phyloP scores from a whole-genome alignment of 2,797 vertebrate genomes.

The Catharus ustulatus region DNA sequence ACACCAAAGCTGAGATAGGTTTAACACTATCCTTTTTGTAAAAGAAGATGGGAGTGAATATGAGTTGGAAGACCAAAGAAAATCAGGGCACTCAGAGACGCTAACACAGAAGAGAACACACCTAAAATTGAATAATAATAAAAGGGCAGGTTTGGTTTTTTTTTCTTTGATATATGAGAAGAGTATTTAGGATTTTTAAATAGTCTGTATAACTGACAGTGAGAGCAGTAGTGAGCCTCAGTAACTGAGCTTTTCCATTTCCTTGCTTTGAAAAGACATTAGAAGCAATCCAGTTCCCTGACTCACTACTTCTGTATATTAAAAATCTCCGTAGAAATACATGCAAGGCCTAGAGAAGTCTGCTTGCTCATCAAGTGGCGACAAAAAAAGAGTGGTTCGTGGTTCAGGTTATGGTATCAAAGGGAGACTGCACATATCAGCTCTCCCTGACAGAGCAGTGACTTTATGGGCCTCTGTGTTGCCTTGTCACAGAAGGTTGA shows the following conservation, averaged over 20 bases:
- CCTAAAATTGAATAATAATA: not conserved
- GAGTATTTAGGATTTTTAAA: not conserved
- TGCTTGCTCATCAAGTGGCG: not conserved
- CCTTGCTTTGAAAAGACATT: not conserved
- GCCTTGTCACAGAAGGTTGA: not conserved
- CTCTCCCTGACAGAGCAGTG: accelerated
- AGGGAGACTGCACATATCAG: not conserved
- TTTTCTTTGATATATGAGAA: not conserved
- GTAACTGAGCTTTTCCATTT: not conserved
- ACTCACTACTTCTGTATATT: not conserved
- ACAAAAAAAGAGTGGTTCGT: not conserved
- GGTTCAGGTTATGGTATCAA: not conserved
- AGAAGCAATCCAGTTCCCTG: not conserved
- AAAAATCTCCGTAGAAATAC: not conserved
- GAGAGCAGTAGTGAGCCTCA: not conserved
- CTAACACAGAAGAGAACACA: not conserved
- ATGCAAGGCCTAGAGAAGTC: not conserved
- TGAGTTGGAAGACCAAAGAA: not conserved
- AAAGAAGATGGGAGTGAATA: not conserved
- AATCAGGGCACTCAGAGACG: not conserved
- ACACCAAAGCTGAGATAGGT: not conserved
- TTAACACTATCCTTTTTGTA: not conserved
- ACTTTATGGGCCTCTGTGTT: not conserved
- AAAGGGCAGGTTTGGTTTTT: not conserved
- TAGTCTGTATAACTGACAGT: not conserved